Percentiles rank a stretch among this genome's conserved stretches.
phyloP scores from a whole-genome alignment of 2,888 invertebrate genomes.

The Acleris emargana region DNA sequence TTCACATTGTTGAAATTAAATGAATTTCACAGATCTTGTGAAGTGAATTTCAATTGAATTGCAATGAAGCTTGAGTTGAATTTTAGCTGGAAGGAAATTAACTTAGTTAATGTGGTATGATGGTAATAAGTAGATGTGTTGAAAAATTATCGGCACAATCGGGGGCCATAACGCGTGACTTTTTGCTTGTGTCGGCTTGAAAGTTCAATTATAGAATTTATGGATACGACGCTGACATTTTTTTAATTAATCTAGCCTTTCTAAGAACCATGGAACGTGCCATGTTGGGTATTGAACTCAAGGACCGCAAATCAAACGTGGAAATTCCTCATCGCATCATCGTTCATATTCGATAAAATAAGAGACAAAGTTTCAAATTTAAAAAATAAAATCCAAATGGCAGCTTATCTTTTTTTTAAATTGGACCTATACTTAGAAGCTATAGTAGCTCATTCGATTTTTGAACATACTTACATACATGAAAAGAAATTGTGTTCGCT shows the following conservation, averaged over 20 bases:
- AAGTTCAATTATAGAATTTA: conserved; percentile 48
- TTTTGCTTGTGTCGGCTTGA: conserved; percentile 78
- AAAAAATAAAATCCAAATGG: too few species aligned
- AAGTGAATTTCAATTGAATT: conserved; percentile 42
- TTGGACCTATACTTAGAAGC: too few species aligned
- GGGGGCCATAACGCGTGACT: conserved; percentile 80
- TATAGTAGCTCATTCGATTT: too few species aligned
- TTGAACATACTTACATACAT: too few species aligned
- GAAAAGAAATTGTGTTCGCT: conserved; percentile 7
- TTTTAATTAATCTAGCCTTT: conserved; percentile 4
- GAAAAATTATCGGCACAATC: conserved; percentile 83
- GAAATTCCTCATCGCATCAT: too few species aligned
- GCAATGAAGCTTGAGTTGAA: conserved; percentile 34
- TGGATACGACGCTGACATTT: conserved; percentile 49
- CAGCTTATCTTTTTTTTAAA: too few species aligned
- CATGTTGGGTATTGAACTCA: too few species aligned
- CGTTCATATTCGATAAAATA: too few species aligned
- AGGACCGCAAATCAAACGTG: too few species aligned
- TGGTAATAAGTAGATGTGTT: conserved; percentile 83
- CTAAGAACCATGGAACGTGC: neutral
- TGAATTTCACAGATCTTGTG: conserved; percentile 37
- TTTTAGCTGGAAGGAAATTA: conserved; percentile 39
- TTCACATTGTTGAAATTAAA: conserved; percentile 39
- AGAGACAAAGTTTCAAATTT: too few species aligned
- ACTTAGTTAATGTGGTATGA: conserved; percentile 81